Conservation (phyloP, 2,113 vertebrate species). For the Limanda limanda region DNA sequence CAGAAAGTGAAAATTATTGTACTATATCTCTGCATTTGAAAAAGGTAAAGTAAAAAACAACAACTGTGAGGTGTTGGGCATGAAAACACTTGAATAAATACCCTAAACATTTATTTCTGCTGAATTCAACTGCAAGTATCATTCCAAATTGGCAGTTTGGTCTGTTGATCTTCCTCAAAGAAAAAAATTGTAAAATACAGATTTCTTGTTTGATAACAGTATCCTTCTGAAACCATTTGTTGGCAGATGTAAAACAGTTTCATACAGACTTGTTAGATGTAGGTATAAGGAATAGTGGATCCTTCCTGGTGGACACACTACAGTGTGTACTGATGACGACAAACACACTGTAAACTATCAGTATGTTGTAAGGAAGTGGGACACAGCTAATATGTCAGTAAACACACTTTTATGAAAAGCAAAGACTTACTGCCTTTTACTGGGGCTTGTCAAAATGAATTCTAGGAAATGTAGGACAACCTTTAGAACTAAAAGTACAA, state of each 20-base stretch:
- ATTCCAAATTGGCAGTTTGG: too few relatives aligned
- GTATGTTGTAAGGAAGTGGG: background rate
- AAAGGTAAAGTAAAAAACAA: too few relatives aligned
- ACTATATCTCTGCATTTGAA: too few relatives aligned
- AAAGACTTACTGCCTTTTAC: background rate
- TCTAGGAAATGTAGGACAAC: constrained; percentile 5
- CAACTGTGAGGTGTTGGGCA: too few relatives aligned
- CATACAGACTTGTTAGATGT: too few relatives aligned
- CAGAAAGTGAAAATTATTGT: too few relatives aligned
- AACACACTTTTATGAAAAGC: background rate
- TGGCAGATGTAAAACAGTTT: background rate
- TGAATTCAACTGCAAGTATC: too few relatives aligned
- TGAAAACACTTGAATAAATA: background rate
- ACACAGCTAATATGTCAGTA: constrained; percentile 3
- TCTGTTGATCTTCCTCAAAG: too few relatives aligned
- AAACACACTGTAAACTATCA: background rate
- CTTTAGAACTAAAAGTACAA: background rate
- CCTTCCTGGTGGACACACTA: too few relatives aligned
- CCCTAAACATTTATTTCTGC: too few relatives aligned
- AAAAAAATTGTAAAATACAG: background rate
- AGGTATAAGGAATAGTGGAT: background rate
- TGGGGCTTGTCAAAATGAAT: background rate
- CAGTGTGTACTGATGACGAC: too few relatives aligned
- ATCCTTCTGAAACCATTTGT: background rate
- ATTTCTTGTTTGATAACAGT: background rate